Evolutionary conservation across 2,113 vertebrate species (phyloP).

Genomic region (Labrus mixtus): DNA sequence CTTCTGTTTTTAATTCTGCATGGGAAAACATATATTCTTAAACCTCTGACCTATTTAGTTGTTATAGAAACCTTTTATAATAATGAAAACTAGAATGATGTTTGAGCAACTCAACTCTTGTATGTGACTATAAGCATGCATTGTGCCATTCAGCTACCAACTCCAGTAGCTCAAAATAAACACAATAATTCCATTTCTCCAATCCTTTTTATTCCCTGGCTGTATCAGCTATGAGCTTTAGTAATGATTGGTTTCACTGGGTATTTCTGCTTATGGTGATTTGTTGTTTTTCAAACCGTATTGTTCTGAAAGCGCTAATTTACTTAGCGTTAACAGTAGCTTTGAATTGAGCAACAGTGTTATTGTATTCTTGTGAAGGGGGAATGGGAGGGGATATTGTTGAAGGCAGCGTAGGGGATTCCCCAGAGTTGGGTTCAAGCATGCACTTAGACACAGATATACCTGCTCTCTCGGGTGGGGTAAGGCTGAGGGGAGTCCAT

Average conservation of each 20-base stretch:
- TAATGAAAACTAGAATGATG: slow-evolving; percentile 16
- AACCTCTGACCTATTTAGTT: slow-evolving; percentile 25
- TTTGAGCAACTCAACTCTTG: slow-evolving; percentile 12
- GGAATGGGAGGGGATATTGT: neutral
- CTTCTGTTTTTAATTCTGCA: slow-evolving; percentile 28
- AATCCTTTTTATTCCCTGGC: slow-evolving; percentile 38
- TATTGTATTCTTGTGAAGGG: slow-evolving; percentile 23
- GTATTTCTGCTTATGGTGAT: slow-evolving; percentile 48
- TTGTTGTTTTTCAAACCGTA: slow-evolving; percentile 43
- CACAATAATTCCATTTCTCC: slow-evolving; percentile 20
- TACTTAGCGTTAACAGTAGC: slow-evolving; percentile 50
- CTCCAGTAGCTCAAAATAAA: slow-evolving; percentile 17
- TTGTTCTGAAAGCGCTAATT: slow-evolving; percentile 57
- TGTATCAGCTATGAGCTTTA: slow-evolving; percentile 40
- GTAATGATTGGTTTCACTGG: slow-evolving; percentile 51
- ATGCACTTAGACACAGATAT: slow-evolving; percentile 36
- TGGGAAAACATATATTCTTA: slow-evolving; percentile 23
- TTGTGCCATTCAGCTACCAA: neutral
- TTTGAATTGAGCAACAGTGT: slow-evolving; percentile 32
- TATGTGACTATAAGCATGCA: neutral
- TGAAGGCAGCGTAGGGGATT: slow-evolving; percentile 25
- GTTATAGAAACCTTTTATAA: slow-evolving; percentile 19
- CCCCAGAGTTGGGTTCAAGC: slow-evolving; percentile 64
- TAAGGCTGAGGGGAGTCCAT: neutral
- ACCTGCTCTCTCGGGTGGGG: slow-evolving; percentile 43